Evolutionary conservation across 1,140 invertebrate species (phyloP), one percentile per base, ranked within the genome.

Genomic region (Solenopsis invicta): DNA sequence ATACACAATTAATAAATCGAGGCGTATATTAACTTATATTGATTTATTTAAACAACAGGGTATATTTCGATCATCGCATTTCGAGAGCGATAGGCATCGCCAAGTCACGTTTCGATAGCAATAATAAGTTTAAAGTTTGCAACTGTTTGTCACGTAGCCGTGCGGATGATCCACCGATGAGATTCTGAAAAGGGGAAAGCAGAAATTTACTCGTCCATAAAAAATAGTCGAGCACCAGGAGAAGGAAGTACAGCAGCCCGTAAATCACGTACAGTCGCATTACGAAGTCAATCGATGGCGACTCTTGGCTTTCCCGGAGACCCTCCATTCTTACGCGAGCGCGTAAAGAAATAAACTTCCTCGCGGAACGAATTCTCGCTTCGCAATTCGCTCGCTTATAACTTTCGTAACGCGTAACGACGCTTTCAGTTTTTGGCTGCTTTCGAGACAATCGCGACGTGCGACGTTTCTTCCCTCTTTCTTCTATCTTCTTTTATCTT

Each of bases 141-240:
- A 24, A 24, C 50, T 34, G 37, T 59, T 61, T 48, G 41, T 75
- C 21, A 48, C 13, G 54, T 24, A 37, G 18, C 10, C 41, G 13
- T 21, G 18, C 6, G 29, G 16, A 56, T 69, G 24, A 75, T 61
- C 13, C 24, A 34, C 61, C 21, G 54, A 59, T 2, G 12, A 21
- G 24, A 82, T 74, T 16, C 2, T n/a, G 67, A 74, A n/a, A 37
- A 5, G 37, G 52, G 37, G 16, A 24, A 18, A 50, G 59, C 29
- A 34, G 21, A 54, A 72, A 90, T 81, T 92, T 88, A 93, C 48
- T 88, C 82, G 2, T 89, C 88, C 90, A 91, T 89, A 89, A 93
- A 93, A 93, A 93, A 93, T 92, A 89, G 52, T 93, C 89, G 10
- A 93, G 81, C 12, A 92, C 4, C 34, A 93, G 84, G 2, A 92